phyloP scores from a whole-genome alignment of 2,113 vertebrate genomes.

The Nothobranchius kuhntae region DNA sequence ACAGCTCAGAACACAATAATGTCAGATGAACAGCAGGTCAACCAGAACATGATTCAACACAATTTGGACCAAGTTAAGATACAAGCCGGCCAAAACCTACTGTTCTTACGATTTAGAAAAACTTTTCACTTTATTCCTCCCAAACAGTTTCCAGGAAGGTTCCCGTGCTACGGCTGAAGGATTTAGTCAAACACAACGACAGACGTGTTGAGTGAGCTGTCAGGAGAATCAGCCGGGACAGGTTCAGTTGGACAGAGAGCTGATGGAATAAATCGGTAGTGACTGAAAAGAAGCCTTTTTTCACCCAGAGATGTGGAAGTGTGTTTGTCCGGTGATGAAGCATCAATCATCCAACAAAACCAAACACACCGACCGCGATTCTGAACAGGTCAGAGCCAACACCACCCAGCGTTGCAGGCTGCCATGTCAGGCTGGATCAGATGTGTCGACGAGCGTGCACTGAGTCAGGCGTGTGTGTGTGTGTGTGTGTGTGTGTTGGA shows the following conservation, averaged over 20 bases:
- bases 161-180: background rate
- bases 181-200: conserved; percentile 11
- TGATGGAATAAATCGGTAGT: conserved; percentile 19
- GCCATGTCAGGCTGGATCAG: conserved; percentile 16
- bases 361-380: conserved; percentile 19
- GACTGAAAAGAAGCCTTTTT: conserved; percentile 8
- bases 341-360: conserved; percentile 36
- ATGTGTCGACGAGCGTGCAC: background rate
- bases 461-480: background rate
- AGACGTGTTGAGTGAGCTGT: conserved; percentile 1
- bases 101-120: conserved; percentile 1
- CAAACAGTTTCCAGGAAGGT: conserved; percentile 7
- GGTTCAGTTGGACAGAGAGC: background rate
- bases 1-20: conserved; percentile 28
- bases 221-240: conserved; percentile 16
- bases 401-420: conserved; percentile 4
- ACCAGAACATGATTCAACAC: conserved; percentile 38
- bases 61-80: conserved; percentile 1
- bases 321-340: conserved; percentile 10
- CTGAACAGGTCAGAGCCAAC: conserved; percentile 25
- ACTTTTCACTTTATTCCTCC: conserved; percentile 15
- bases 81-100: conserved; percentile 16
- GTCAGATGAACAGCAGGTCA: conserved; percentile 29
- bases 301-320: conserved; percentile 8
- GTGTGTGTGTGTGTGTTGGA: conserved; percentile 12